Conservation (phyloP, 2,113 vertebrate genomes). For the Perca fluviatilis region DNA sequence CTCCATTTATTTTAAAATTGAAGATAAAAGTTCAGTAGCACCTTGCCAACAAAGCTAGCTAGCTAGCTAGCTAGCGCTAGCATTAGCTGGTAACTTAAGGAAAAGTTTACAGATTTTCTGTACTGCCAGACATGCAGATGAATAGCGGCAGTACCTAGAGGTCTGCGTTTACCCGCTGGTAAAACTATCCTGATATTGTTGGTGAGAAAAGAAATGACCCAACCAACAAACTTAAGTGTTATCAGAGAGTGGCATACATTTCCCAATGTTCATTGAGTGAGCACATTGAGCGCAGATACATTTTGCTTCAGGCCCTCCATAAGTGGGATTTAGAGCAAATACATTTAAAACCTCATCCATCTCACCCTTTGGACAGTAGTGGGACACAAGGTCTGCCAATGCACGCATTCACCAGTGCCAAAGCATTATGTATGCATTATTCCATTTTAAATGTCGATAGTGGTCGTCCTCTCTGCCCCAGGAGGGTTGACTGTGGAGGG, state of each 20-base stretch:
- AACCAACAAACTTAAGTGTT: constrained; percentile 2
- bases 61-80: no score
- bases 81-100: no score
- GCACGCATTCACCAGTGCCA: constrained; percentile 28
- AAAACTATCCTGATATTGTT: constrained; percentile 7
- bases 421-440: constrained; percentile 58
- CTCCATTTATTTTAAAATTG: no score
- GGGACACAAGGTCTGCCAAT: constrained; percentile 22
- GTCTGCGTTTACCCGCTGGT: no score
- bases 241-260: constrained; percentile 6
- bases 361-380: constrained; percentile 35
- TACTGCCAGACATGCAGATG: no score
- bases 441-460: constrained; percentile 70
- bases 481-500: constrained; percentile 36
- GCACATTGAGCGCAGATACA: constrained; percentile 7
- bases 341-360: constrained; percentile 52
- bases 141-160: no score
- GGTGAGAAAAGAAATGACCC: constrained; percentile 4
- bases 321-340: constrained; percentile 29
- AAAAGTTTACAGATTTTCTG: no score
- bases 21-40: no score
- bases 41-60: no score
- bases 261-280: constrained; percentile 7
- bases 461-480: constrained; percentile 42
- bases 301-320: constrained; percentile 41